Conservation (phyloP, 2,888 invertebrate genomes). For the Pristionchus entomophagus region DNA sequence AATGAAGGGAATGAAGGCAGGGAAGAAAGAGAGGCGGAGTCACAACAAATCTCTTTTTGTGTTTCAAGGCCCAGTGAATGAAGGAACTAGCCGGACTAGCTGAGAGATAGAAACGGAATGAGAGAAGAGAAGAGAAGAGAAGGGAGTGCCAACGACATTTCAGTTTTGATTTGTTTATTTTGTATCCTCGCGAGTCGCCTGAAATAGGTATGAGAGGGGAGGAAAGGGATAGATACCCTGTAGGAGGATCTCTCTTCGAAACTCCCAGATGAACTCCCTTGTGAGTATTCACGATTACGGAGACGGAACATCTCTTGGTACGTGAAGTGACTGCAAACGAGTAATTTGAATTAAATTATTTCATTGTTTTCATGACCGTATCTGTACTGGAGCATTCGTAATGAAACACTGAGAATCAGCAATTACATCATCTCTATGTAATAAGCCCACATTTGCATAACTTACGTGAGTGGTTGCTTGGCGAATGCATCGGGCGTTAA, state of each 20-base stretch:
- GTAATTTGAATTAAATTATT: not conserved
- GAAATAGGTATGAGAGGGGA: not conserved
- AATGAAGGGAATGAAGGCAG: not conserved
- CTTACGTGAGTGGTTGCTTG: constrained; percentile 66
- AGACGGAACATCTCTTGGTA: constrained; percentile 73
- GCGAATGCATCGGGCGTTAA: constrained; percentile 73
- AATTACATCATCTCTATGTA: too few relatives aligned
- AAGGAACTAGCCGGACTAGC: not conserved
- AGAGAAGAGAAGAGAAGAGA: constrained; percentile 26
- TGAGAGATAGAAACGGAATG: not conserved
- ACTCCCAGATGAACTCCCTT: constrained; percentile 65
- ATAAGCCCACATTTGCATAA: too few relatives aligned
- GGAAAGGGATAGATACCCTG: constrained; percentile 28
- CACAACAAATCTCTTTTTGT: not conserved
- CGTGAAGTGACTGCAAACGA: constrained; percentile 52
- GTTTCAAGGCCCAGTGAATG: not conserved
- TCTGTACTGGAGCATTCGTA: too few relatives aligned
- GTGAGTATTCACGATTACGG: constrained; percentile 70
- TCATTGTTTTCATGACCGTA: not conserved
- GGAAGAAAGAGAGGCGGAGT: not conserved
- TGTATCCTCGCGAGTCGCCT: constrained; percentile 34
- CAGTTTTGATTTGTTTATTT: not conserved
- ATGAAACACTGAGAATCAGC: too few relatives aligned
- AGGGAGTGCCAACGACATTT: constrained; percentile 18
- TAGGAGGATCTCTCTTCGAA: constrained; percentile 55